Percentiles rank a stretch among this genome's conserved stretches.
phyloP scores from a whole-genome alignment of 2,113 vertebrate species.

The Tylochromis polylepis region DNA sequence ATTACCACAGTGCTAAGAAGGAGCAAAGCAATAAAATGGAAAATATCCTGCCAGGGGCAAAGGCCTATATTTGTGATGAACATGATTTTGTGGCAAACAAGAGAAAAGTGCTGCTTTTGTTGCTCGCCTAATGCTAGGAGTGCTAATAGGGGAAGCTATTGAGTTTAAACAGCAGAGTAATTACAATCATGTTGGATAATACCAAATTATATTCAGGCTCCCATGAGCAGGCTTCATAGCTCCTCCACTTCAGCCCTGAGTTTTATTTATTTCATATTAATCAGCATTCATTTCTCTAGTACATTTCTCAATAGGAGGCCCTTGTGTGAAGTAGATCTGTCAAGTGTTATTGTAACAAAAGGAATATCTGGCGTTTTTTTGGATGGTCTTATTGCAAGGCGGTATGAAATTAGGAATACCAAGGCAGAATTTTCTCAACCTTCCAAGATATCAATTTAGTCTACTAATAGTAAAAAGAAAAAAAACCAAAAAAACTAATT shows the following conservation, averaged over 20 bases:
- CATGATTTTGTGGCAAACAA: conserved; percentile 59
- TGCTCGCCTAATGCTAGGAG: conserved; percentile 5
- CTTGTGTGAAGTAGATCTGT: conserved; percentile 61
- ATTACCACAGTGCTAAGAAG: conserved; percentile 25
- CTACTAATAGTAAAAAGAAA: not conserved
- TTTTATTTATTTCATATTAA: conserved; percentile 66
- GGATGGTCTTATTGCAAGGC: conserved; percentile 21
- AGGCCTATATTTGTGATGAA: conserved; percentile 51
- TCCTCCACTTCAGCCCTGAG: conserved; percentile 17
- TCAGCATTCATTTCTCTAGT: conserved; percentile 47
- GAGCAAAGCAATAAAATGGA: conserved; percentile 27
- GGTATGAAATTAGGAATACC: conserved; percentile 36
- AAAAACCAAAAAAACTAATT: not conserved
- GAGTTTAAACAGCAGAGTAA: conserved; percentile 50
- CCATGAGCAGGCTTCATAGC: conserved; percentile 14
- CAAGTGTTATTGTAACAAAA: conserved; percentile 56
- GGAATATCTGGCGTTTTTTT: conserved; percentile 43
- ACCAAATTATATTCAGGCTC: conserved; percentile 37
- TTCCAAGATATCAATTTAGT: not conserved
- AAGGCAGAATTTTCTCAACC: not conserved
- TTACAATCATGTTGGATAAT: conserved; percentile 51
- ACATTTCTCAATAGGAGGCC: conserved; percentile 47
- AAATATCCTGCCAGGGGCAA: conserved; percentile 29
- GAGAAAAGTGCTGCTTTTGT: conserved; percentile 63
- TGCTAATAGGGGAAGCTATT: conserved; percentile 9